Conservation (phyloP, 2,797 vertebrate genomes). For the Mus spretus region DNA sequence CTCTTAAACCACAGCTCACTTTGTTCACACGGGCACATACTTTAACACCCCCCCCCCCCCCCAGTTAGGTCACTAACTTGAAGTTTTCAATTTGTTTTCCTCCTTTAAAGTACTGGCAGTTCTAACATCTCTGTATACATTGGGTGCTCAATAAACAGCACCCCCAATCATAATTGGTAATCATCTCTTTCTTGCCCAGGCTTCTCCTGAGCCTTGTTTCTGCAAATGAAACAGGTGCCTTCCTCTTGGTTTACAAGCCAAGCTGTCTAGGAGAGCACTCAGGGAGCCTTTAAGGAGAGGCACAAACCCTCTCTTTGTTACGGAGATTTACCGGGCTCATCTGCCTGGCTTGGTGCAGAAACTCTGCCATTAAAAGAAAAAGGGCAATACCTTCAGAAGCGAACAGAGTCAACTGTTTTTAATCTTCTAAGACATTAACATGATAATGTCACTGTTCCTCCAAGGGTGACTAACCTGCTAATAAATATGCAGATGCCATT, state of each 20-base stretch:
- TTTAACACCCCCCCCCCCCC: background rate
- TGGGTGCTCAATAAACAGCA: constrained; percentile 39
- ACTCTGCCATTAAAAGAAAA: constrained; percentile 78
- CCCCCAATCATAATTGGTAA: background rate
- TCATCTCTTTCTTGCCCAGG: background rate
- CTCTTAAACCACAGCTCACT: background rate
- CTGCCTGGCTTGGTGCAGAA: constrained; percentile 29
- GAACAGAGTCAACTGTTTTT: constrained; percentile 82
- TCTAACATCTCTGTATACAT: background rate
- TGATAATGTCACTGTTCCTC: constrained; percentile 81
- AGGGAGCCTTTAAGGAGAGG: constrained; percentile 21
- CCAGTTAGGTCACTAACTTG: constrained; percentile 15
- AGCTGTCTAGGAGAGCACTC: background rate
- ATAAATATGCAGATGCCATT: constrained; percentile 77
- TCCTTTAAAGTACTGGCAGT: background rate
- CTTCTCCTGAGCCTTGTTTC: constrained; percentile 36
- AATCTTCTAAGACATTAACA: constrained; percentile 75
- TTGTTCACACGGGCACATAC: background rate
- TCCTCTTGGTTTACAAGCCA: background rate
- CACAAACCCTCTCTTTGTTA: constrained; percentile 22
- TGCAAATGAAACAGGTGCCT: background rate
- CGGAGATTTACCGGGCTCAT: constrained; percentile 74
- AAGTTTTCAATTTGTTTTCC: background rate
- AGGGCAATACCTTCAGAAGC: constrained; percentile 80
- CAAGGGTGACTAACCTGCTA: constrained; percentile 66